Base-by-base conservation (phyloP, 2,797 vertebrate species). In the Tragelaphus oryx region DNA sequence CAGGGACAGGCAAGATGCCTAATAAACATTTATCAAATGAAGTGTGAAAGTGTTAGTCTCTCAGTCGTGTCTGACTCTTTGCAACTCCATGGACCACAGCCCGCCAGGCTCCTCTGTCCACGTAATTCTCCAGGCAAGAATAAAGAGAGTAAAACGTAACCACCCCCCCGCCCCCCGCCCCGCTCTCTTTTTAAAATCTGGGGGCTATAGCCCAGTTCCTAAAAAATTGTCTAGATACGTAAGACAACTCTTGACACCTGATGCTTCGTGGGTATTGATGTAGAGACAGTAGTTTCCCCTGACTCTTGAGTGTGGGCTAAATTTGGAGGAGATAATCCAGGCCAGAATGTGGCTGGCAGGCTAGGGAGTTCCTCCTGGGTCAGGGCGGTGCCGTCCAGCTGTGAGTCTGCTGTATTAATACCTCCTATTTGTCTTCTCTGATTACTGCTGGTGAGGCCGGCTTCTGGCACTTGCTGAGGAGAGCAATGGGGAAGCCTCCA, bases 281-380 rank as follows among this genome's bases (percentile, higher is more conserved):
- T 52, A 26, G 68, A 84, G 46, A 90, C 60, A 89, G 95, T 80
- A 59, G 88, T 80, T 95, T 83, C 92, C 96, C 91, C 84, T 95
- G 89, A 85, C 88, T 79, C 57, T 68, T 55, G 84, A 83, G 90
- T 2, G 18, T 37, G 60, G 90, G 75, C 97, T 97, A 97, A 97
- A 95, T 97, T 89, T 95, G 91, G 95, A 97, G 91, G 85, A 30
- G 96, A 60, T 97, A 96, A 96, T 93, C 97, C 93, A 37, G 46
- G 88, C 75, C 14, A n/a, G 88, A 92, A 91, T 87, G 94, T 44
- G 48, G 78, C 85, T 93, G 89, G 93, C 17, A n/a, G 44, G 74
- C 87, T 24, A 2, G 80, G 71, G 93, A 94, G 95, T 59, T 89
- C 80, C 95, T 97, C 94, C 76, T 91, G 88, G 93, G 95, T 95